These are phyloP conservation scores for Machaerirhynchus nigripectus DNA, from an alignment of 2,113 vertebrate genomes.

Conservation along the genomic window DNA sequence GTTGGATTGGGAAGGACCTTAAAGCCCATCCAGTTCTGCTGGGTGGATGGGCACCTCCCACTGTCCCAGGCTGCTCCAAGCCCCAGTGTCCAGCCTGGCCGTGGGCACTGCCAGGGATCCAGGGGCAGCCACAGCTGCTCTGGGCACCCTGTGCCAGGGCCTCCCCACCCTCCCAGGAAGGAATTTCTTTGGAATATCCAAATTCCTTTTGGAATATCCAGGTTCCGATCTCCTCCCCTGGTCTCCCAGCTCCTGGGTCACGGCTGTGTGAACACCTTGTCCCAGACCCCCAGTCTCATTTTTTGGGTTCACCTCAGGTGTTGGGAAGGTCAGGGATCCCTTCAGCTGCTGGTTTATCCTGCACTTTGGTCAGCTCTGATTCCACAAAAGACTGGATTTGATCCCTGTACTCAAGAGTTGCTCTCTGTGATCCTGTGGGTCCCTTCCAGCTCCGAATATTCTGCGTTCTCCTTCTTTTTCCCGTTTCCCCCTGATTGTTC, in stretches of 20 bases:
- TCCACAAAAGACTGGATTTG: neutral
- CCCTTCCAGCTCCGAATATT: neutral
- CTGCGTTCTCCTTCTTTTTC: neutral
- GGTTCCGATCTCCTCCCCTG: neutral
- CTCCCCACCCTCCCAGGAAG: rapidly evolving
- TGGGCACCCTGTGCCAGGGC: neutral
- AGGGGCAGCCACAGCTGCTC: neutral
- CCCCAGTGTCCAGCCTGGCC: neutral
- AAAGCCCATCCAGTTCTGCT: neutral
- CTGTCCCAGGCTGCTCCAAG: neutral
- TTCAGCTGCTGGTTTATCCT: neutral
- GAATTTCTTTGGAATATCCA: neutral
- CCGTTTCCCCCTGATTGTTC: neutral
- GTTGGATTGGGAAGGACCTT: neutral
- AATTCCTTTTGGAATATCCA: neutral
- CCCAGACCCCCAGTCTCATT: neutral
- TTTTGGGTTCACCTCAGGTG: neutral
- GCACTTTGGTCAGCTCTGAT: neutral
- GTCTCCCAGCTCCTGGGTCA: neutral
- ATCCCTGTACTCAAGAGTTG: neutral
- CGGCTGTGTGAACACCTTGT: neutral
- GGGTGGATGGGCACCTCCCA: neutral
- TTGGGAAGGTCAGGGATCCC: neutral
- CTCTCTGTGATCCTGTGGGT: neutral
- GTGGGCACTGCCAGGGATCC: neutral